phyloP scores from a whole-genome alignment of 2,113 vertebrate species.

The Psilopsiagon aymara region DNA sequence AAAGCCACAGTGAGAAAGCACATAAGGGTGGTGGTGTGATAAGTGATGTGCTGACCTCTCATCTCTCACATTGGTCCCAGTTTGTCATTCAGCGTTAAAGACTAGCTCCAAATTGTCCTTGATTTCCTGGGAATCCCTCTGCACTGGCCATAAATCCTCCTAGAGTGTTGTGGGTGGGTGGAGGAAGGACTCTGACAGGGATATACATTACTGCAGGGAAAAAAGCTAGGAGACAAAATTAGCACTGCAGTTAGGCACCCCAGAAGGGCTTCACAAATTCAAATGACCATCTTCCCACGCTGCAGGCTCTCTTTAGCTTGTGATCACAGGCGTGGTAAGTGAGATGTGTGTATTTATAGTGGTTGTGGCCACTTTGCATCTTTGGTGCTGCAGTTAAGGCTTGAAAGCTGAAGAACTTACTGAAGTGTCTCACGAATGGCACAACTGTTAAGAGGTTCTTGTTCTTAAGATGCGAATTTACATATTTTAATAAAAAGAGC shows the following conservation, averaged over 20 bases:
- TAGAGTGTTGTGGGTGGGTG: not conserved
- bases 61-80: not conserved
- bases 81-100: not conserved
- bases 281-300: slow-evolving; percentile 9
- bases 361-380: not conserved
- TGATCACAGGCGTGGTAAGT: not conserved
- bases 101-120: not conserved
- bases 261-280: slow-evolving; percentile 11
- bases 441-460: not conserved
- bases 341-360: slow-evolving; percentile 21
- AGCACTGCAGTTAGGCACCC: not conserved
- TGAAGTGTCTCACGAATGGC: not conserved
- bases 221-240: not conserved
- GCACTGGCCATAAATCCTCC: not conserved
- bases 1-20: not conserved
- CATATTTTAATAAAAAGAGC: not conserved
- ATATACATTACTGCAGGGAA: not conserved
- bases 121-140: not conserved
- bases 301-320: not conserved
- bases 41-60: not conserved
- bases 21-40: rapidly evolving
- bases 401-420: not conserved
- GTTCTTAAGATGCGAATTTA: not conserved
- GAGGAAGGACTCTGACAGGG: not conserved
- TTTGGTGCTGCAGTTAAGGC: not conserved